Base-by-base conservation (phyloP, 2,797 vertebrate genomes). In the Microcaecilia unicolor region DNA sequence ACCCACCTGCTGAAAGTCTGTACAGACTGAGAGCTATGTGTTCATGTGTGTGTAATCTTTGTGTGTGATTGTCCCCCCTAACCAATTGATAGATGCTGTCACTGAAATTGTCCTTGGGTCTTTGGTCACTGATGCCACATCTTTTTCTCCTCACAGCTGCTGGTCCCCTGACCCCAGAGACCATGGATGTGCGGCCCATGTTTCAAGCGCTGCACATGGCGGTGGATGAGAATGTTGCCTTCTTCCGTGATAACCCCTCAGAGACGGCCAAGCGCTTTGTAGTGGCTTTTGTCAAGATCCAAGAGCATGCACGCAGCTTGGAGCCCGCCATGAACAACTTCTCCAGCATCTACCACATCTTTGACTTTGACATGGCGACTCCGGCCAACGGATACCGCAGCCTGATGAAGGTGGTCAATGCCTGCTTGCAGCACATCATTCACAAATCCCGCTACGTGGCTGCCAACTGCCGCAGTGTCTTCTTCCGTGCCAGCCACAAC, bases 311-410 rank as follows among this genome's bases (percentile, higher is more conserved):
- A 2, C 70, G 37, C 24, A 72, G 73, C 23, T 74, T 94, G 34
- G 89, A 92, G 57, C 88, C 92, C 0, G 56, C 84, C 3, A 51
- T 94, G 26, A 51, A 61, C 4, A 80, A 70, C 35, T 79, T 94
- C 2, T 58, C 84, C 22, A 51, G 81, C 1, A 61, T 91, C 44
- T 90, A 86, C 11, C 89, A 92, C 47, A 77, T 87, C 66, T 94
- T 92, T 35, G 92, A 96, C 79, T 84, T 93, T 51, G 91, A 94
- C 45, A 74, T 87, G 6, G 76, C 84, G 58, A 89, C 90, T 1
- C 91, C 87, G 0, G 92, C 88, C 31, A 96, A 96, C 1, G 92
- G 92, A 15, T 94, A 91, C 67, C 92, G 91, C 51, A 94, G 91
- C 7, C 72, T 94, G 33, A 84, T 90, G 30, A 92, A 93, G 73